phyloP scores from a whole-genome alignment of 2,113 vertebrate species.

The Channa maculata region DNA sequence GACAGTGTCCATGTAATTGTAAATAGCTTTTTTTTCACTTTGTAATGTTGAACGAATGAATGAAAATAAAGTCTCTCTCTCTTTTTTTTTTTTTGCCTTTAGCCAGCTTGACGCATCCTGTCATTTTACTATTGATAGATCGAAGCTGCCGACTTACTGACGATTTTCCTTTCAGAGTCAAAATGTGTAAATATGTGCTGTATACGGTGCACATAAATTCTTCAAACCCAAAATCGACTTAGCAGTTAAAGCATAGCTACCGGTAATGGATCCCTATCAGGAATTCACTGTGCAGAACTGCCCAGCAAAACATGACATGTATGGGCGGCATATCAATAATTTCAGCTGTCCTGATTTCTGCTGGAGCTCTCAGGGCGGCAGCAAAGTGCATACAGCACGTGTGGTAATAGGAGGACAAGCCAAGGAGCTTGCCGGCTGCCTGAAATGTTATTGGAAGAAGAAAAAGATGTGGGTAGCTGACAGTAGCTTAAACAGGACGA shows the following conservation, averaged over 20 bases:
- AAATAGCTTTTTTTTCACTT: conserved; percentile 63
- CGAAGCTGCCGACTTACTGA: background rate
- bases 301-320: conserved; percentile 9
- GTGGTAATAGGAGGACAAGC: conserved; percentile 32
- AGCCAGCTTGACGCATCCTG: conserved; percentile 41
- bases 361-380: background rate
- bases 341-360: conserved; percentile 21
- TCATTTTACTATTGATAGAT: conserved; percentile 41
- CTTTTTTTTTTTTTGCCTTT: no score
- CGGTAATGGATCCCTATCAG: conserved; percentile 39
- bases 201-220: conserved; percentile 7
- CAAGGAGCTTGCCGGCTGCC: conserved; percentile 52
- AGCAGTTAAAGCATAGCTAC: conserved; percentile 23
- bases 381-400: conserved; percentile 1
- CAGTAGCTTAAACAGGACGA: conserved; percentile 64
- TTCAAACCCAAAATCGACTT: conserved; percentile 18
- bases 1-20: conserved; percentile 63
- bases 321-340: conserved; percentile 37
- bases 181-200: conserved; percentile 22
- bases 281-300: conserved; percentile 1
- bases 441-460: conserved; percentile 45
- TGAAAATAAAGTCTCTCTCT: conserved; percentile 61
- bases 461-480: conserved; percentile 38
- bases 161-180: conserved; percentile 28
- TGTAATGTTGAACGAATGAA: conserved; percentile 48